These are phyloP conservation scores for Baryphthengus martii DNA, from an alignment of 2,113 vertebrate species.

Conservation along the genomic window DNA sequence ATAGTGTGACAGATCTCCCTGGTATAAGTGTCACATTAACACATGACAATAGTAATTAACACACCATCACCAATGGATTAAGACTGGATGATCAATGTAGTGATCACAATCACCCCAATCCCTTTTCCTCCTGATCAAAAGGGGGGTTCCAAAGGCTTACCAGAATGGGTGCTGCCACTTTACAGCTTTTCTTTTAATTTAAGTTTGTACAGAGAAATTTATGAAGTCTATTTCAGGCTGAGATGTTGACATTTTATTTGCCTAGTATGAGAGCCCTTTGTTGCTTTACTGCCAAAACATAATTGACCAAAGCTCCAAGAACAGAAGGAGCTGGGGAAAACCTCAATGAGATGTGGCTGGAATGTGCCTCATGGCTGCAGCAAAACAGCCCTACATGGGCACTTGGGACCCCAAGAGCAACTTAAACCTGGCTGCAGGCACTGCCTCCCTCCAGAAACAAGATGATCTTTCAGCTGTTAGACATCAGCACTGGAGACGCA, in stretches of 20 bases:
- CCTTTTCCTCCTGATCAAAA: not conserved
- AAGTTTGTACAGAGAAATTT: not conserved
- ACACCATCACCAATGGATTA: not conserved
- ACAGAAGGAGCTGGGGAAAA: not conserved
- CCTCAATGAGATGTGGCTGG: not conserved
- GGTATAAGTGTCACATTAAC: not conserved
- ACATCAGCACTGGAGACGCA: not conserved
- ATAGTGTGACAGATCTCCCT: not conserved
- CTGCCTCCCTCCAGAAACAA: not conserved
- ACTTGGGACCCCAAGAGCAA: not conserved
- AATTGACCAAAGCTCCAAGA: not conserved
- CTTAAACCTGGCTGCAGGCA: rapidly evolving
- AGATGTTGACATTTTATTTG: not conserved
- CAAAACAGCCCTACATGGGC: not conserved
- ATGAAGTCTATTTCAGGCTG: not conserved
- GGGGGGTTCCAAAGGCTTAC: not conserved
- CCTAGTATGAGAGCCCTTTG: not conserved
- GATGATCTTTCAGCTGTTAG: not conserved
- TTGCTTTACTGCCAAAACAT: not conserved
- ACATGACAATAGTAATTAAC: not conserved
- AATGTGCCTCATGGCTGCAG: not conserved
- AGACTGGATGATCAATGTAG: not conserved
- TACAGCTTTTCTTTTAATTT: not conserved
- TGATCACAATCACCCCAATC: not conserved
- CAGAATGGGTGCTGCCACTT: not conserved